These are phyloP conservation scores for Pegoplata infirma DNA, from an alignment of 2,888 invertebrate genomes.

Conservation along the genomic window DNA sequence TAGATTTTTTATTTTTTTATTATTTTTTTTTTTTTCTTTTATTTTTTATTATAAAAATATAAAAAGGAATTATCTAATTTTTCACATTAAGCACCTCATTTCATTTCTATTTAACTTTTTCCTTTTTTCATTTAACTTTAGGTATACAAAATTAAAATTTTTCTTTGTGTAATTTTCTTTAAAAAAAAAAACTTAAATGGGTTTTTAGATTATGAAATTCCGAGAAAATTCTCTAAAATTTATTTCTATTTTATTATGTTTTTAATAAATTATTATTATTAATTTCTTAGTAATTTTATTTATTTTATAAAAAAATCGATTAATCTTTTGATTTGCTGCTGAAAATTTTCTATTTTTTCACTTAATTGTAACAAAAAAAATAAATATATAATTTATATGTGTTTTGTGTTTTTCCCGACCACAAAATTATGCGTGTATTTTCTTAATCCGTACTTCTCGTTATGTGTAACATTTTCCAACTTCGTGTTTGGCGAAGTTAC, in stretches of 20 bases:
- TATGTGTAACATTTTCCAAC: slow-evolving; percentile 60
- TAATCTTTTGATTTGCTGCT: not conserved
- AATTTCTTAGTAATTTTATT: not conserved
- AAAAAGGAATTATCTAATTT: slow-evolving; percentile 17
- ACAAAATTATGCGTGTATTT: slow-evolving; percentile 48
- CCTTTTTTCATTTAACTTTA: not conserved
- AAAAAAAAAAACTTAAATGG: too few species aligned
- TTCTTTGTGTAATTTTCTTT: too few species aligned
- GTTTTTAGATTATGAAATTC: not conserved
- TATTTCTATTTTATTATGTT: not conserved
- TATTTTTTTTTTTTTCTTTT: not conserved
- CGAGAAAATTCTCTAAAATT: not conserved
- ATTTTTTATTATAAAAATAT: slow-evolving; percentile 34
- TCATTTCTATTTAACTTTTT: not conserved
- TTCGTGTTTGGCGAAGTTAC: slow-evolving; percentile 61
- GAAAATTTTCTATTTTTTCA: slow-evolving; percentile 8
- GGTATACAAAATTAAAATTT: not conserved
- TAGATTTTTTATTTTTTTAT: slow-evolving; percentile 29
- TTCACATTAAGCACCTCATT: not conserved
- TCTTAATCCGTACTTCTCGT: slow-evolving; percentile 60
- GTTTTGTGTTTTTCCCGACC: slow-evolving; percentile 41
- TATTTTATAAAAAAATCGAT: slow-evolving; percentile 12
- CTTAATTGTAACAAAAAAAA: slow-evolving; percentile 21
- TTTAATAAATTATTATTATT: slow-evolving; percentile 4
- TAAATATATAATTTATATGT: slow-evolving; percentile 13